A percentile compares a stretch with the other conserved stretches of the same genome.
Conservation (phyloP, 2,797 vertebrate genomes). For the Ptychobarbus kaznakovi region DNA sequence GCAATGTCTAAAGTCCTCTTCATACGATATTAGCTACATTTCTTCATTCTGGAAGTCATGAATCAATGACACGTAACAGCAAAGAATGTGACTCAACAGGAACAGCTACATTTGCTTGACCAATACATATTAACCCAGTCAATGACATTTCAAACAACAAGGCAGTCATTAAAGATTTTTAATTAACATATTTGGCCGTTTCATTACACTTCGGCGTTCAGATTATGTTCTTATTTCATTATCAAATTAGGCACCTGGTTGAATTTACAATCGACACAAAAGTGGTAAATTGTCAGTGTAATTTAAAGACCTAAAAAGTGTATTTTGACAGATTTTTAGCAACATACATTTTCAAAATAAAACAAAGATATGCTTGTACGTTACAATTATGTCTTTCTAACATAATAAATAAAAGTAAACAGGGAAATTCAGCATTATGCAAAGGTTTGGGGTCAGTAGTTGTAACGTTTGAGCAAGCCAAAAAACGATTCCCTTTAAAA, state of each 20-base stretch:
- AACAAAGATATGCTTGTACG: not conserved
- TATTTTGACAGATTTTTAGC: not conserved
- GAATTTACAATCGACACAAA: conserved; percentile 12
- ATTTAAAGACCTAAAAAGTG: not conserved
- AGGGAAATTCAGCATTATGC: not conserved
- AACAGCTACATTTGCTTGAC: no score
- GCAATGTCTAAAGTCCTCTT: conserved; percentile 65
- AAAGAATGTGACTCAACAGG: not conserved
- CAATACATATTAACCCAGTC: not conserved
- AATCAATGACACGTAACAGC: not conserved
- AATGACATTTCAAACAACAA: not conserved
- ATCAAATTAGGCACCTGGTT: conserved; percentile 10
- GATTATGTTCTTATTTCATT: conserved; percentile 5
- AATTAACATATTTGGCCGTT: conserved; percentile 11
- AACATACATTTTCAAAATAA: conserved; percentile 6
- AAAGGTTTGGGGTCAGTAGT: conserved; percentile 28
- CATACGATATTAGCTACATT: conserved; percentile 52
- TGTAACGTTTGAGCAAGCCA: not conserved
- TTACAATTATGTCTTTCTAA: not conserved
- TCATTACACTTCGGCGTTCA: not conserved
- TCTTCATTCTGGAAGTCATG: conserved; percentile 26
- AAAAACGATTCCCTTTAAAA: conserved; percentile 14
- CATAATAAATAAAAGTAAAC: conserved; percentile 32
- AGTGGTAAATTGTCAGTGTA: not conserved
- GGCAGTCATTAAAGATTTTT: conserved; percentile 11